Percentiles rank a stretch among this genome's conserved stretches.
Conservation (phyloP, 2,113 vertebrate genomes). For the Vombatus ursinus region DNA sequence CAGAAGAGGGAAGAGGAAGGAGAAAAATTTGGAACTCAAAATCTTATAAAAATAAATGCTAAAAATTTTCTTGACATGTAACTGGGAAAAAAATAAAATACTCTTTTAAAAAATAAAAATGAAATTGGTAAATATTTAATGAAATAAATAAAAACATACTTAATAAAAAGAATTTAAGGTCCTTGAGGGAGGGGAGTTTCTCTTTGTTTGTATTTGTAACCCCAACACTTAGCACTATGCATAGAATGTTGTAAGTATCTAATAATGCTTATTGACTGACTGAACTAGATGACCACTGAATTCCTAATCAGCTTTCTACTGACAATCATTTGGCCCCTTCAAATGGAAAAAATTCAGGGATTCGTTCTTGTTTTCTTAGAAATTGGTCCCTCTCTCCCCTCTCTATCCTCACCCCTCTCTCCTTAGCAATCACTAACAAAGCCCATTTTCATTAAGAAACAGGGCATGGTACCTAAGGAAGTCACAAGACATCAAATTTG, state of each 20-base stretch:
- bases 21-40: too few species aligned
- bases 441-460: too few species aligned
- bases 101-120: background rate
- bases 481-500: background rate
- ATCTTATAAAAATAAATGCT: too few species aligned
- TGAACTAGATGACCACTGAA: background rate
- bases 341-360: background rate
- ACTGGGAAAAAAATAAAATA: too few species aligned
- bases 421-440: too few species aligned
- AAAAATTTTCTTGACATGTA: too few species aligned
- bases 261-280: background rate
- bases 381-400: background rate
- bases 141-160: background rate
- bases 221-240: background rate
- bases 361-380: background rate
- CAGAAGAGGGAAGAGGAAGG: too few species aligned
- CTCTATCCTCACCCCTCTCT: too few species aligned
- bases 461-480: too few species aligned
- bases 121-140: background rate
- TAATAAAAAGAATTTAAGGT: background rate
- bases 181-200: background rate
- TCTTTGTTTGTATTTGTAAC: background rate
- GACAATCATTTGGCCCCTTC: background rate
- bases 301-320: background rate
- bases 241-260: background rate